A percentile compares a stretch with the other conserved stretches of the same genome.
These are phyloP conservation scores for Adineta ricciae DNA, from an alignment of 2,888 invertebrate genomes.

Conservation along the genomic window DNA sequence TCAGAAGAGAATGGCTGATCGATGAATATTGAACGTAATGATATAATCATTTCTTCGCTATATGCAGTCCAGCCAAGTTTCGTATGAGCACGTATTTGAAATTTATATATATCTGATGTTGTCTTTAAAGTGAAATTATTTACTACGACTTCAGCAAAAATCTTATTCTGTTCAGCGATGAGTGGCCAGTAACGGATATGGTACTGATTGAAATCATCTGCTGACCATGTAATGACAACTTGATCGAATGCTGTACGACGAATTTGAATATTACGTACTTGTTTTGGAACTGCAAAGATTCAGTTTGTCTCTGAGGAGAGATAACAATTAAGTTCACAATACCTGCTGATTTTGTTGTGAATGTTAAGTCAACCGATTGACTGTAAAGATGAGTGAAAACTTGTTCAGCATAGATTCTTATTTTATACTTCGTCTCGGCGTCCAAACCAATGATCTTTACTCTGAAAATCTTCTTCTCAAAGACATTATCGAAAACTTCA, in stretches of 20 bases:
- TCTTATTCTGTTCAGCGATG: conserved; percentile 12
- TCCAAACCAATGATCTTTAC: conserved; percentile 12
- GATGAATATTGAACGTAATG: background rate
- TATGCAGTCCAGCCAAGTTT: conserved; percentile 17
- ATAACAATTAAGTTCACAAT: background rate
- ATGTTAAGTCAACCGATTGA: conserved; percentile 22
- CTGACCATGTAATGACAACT: conserved; percentile 23
- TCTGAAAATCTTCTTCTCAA: background rate
- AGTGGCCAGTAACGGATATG: conserved; percentile 27
- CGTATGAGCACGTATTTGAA: conserved; percentile 24
- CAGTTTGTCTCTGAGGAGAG: too few species aligned
- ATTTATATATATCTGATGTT: conserved; percentile 21
- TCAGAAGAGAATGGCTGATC: background rate
- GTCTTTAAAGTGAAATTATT: conserved; percentile 30
- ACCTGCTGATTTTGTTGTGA: conserved; percentile 23
- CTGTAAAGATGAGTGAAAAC: conserved; percentile 6
- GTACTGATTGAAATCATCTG: conserved; percentile 15
- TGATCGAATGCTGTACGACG: conserved; percentile 13
- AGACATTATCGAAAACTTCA: too few species aligned
- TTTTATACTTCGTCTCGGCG: conserved; percentile 17
- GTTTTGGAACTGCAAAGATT: background rate
- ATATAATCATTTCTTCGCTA: background rate
- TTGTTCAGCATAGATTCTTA: conserved; percentile 30
- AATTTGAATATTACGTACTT: background rate
- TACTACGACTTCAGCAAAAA: background rate